Percentiles rank a stretch among this genome's conserved stretches.
These are phyloP conservation scores for Hemicrepidius hirtus DNA, from an alignment of 2,888 invertebrate species.

Conservation along the genomic window DNA sequence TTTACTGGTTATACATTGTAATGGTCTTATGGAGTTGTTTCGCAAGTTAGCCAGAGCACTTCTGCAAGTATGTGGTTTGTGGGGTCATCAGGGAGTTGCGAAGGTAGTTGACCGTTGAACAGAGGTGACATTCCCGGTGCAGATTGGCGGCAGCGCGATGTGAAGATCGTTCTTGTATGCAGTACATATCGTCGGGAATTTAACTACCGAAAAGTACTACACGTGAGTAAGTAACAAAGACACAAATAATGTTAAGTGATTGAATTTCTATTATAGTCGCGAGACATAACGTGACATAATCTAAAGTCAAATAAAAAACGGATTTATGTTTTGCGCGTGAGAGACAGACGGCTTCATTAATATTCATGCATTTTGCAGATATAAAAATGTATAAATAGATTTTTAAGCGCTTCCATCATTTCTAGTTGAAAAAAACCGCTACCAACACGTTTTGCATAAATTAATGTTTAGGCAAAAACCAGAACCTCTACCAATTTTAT, in stretches of 20 bases:
- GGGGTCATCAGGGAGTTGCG: constrained; percentile 46
- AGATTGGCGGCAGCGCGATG: constrained; percentile 36
- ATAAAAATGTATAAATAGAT: constrained; percentile 22
- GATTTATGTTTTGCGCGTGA: constrained; percentile 16
- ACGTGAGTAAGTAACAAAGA: constrained; percentile 20
- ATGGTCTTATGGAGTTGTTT: constrained; percentile 34
- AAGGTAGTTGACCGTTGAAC: constrained; percentile 53
- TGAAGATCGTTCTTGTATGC: constrained; percentile 18
- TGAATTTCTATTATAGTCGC: constrained; percentile 24
- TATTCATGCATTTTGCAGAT: constrained; percentile 24
- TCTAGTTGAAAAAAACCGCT: constrained; percentile 2
- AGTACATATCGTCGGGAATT: constrained; percentile 1
- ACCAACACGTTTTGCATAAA: constrained; percentile 13
- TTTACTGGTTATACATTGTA: neutral
- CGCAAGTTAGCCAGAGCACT: constrained; percentile 38
- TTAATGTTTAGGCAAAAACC: neutral
- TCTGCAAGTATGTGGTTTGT: constrained; percentile 44
- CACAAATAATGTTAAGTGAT: neutral
- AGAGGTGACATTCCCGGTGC: constrained; percentile 47
- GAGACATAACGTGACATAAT: constrained; percentile 15
- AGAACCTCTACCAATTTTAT: too few species aligned
- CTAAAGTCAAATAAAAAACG: constrained; percentile 4
- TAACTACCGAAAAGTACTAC: constrained; percentile 5
- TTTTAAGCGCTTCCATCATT: constrained; percentile 23
- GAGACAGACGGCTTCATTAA: constrained; percentile 14